phyloP scores from a whole-genome alignment of 1,140 invertebrate genomes.

The Nomia melanderi region DNA sequence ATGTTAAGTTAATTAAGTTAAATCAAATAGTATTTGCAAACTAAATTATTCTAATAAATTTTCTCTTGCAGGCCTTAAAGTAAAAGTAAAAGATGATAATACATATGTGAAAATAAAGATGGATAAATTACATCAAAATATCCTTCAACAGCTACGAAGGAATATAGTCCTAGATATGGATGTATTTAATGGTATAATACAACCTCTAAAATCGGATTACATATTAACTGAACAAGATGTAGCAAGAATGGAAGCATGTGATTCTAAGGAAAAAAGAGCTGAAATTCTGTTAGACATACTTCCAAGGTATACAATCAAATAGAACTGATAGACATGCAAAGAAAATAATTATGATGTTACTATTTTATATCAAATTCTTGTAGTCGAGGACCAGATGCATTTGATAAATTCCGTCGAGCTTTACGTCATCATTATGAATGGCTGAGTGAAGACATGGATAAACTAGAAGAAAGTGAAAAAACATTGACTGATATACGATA shows the following conservation, averaged over 20 bases:
- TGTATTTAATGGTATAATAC: slow-evolving; percentile 73
- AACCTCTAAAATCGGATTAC: slow-evolving; percentile 60
- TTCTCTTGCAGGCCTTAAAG: too few species aligned
- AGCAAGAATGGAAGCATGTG: slow-evolving; percentile 61
- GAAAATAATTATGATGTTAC: background rate
- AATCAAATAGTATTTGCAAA: background rate
- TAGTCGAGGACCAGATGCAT: slow-evolving; percentile 71
- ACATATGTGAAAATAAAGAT: slow-evolving; percentile 62
- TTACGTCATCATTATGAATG: slow-evolving; percentile 73
- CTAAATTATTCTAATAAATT: too few species aligned
- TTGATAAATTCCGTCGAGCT: slow-evolving; percentile 71
- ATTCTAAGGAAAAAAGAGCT: slow-evolving; percentile 59
- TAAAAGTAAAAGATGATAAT: too few species aligned
- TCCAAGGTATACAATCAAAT: slow-evolving; percentile 62
- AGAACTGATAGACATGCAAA: background rate
- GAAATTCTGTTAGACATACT: slow-evolving; percentile 70
- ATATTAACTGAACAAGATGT: slow-evolving; percentile 73
- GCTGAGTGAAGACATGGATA: slow-evolving; percentile 72
- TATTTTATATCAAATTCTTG: slow-evolving; percentile 44
- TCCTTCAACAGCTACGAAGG: slow-evolving; percentile 65
- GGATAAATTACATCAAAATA: slow-evolving; percentile 68
- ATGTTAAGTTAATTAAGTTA: too few species aligned
- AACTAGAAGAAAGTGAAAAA: slow-evolving; percentile 52
- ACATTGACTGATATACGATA: slow-evolving; percentile 41
- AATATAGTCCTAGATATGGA: slow-evolving; percentile 74